Percentiles rank a stretch among this genome's conserved stretches.
These are phyloP conservation scores for Gnatocerus cornutus DNA, from an alignment of 2,888 invertebrate genomes.

Conservation along the genomic window DNA sequence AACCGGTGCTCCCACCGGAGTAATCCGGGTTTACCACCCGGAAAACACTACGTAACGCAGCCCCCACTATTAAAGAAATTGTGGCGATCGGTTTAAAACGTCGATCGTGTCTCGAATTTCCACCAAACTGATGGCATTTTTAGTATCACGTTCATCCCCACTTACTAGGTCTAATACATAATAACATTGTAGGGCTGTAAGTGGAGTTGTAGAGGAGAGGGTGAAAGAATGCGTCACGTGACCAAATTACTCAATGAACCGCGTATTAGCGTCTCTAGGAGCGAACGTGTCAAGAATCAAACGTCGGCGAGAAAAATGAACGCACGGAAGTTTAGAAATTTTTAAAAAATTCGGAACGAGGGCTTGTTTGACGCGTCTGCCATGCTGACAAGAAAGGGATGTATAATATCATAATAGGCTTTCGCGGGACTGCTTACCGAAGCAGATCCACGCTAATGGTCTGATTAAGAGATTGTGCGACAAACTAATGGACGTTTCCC, in stretches of 20 bases:
- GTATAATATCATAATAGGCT: slow-evolving; percentile 71
- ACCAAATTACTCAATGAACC: slow-evolving; percentile 70
- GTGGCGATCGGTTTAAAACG: slow-evolving; percentile 32
- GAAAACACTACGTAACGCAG: slow-evolving; percentile 17
- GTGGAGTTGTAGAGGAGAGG: slow-evolving; percentile 58
- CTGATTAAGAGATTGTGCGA: slow-evolving; percentile 72
- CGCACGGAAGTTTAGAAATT: slow-evolving; percentile 3
- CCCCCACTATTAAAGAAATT: slow-evolving; percentile 16
- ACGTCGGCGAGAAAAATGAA: slow-evolving; percentile 46
- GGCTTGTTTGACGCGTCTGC: slow-evolving; percentile 31
- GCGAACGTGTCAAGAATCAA: slow-evolving; percentile 61
- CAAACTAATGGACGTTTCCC: slow-evolving; percentile 64
- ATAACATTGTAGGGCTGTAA: slow-evolving; percentile 65
- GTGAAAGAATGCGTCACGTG: slow-evolving; percentile 69
- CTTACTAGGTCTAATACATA: slow-evolving; percentile 66
- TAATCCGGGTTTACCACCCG: slow-evolving; percentile 29
- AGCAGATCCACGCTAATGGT: slow-evolving; percentile 70
- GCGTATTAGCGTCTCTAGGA: slow-evolving; percentile 65
- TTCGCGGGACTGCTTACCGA: slow-evolving; percentile 67
- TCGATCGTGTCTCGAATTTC: slow-evolving; percentile 18
- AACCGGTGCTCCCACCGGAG: slow-evolving; percentile 29
- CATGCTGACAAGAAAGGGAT: slow-evolving; percentile 67
- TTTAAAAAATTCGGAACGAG: neutral
- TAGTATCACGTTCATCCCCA: slow-evolving; percentile 64
- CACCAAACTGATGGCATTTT: slow-evolving; percentile 53